Conservation (phyloP, 2,888 invertebrate species). For the Spilosoma lubricipeda region DNA sequence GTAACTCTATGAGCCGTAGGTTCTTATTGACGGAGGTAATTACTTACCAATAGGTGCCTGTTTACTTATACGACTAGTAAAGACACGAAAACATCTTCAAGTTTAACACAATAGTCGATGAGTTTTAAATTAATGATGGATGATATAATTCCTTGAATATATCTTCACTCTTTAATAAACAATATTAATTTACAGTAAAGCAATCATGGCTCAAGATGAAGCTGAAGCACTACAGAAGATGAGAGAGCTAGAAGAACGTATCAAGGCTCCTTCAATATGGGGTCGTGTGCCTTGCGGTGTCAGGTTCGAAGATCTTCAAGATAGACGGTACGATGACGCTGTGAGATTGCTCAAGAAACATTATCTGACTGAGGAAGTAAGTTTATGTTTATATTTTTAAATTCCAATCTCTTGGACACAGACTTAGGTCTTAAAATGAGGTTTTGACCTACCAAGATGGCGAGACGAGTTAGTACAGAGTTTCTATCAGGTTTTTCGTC, state of each 20-base stretch:
- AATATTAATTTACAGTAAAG: constrained; percentile 18
- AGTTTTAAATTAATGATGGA: not conserved
- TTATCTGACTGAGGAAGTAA: constrained; percentile 76
- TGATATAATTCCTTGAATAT: not conserved
- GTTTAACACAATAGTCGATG: not conserved
- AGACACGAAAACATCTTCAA: not conserved
- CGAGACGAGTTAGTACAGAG: no score
- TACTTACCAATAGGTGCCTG: no score
- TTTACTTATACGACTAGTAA: no score
- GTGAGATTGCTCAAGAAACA: constrained; percentile 75
- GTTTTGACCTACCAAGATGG: no score
- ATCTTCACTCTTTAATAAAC: not conserved
- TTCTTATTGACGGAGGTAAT: no score
- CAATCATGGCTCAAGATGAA: constrained; percentile 64
- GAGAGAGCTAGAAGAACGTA: constrained; percentile 76
- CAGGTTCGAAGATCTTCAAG: constrained; percentile 81
- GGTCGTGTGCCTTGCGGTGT: constrained; percentile 74
- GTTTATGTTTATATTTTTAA: not conserved
- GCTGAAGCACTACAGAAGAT: constrained; percentile 77
- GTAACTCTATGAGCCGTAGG: no score
- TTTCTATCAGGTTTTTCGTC: no score
- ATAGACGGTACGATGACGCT: constrained; percentile 77
- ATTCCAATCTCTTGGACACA: not conserved
- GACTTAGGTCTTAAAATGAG: no score
- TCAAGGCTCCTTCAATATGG: constrained; percentile 82